These are phyloP conservation scores for Craniophora ligustri DNA, from an alignment of 2,888 invertebrate species.

Conservation along the genomic window DNA sequence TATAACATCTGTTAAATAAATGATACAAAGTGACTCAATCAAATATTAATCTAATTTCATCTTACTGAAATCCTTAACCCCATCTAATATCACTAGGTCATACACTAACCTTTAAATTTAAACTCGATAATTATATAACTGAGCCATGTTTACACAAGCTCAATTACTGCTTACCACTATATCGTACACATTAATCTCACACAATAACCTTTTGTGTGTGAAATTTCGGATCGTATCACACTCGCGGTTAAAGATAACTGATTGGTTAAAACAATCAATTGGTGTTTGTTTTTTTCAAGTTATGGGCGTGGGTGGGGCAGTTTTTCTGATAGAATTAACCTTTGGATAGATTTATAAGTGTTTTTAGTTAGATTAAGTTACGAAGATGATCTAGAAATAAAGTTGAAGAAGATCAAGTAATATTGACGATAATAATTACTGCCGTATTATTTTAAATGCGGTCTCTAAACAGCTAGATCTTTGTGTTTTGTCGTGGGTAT, in stretches of 20 bases:
- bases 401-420: not conserved
- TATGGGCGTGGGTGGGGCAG: constrained; percentile 22
- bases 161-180: constrained; percentile 25
- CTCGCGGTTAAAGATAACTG: constrained; percentile 30
- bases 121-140: constrained; percentile 45
- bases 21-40: too few species aligned
- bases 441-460: too few species aligned
- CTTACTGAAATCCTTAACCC: constrained; percentile 5
- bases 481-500: too few species aligned
- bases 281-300: constrained; percentile 32
- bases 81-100: constrained; percentile 36
- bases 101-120: constrained; percentile 40
- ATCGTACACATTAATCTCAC: constrained; percentile 50
- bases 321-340: constrained; percentile 33
- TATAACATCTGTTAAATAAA: too few species aligned
- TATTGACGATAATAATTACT: too few species aligned
- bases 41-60: constrained; percentile 4
- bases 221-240: constrained; percentile 41
- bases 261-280: constrained; percentile 37
- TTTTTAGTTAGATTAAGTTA: constrained; percentile 30
- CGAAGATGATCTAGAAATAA: constrained; percentile 19
- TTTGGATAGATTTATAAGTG: constrained; percentile 42
- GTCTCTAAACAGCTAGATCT: too few species aligned
- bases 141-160: constrained; percentile 41
- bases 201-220: constrained; percentile 49